phyloP scores from a whole-genome alignment of 2,797 vertebrate species.

The Allobates femoralis region DNA sequence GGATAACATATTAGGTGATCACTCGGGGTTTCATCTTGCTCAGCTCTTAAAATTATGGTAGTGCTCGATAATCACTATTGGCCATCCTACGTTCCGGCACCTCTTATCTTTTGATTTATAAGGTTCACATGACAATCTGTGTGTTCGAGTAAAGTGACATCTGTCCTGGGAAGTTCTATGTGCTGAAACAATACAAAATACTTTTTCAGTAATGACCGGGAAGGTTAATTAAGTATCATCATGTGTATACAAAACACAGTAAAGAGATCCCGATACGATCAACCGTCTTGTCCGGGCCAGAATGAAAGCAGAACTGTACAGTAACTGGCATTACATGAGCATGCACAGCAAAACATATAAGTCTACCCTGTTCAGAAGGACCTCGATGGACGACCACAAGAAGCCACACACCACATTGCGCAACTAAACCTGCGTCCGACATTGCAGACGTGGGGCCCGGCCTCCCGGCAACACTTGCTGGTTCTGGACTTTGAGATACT shows the following conservation, averaged over 20 bases:
- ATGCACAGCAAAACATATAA: neutral
- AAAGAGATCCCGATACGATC: neutral
- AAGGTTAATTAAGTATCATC: neutral
- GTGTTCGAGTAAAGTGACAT: neutral
- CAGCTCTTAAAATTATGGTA: no score
- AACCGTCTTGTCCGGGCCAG: neutral
- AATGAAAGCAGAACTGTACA: neutral
- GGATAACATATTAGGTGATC: no score
- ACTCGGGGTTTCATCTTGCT: no score
- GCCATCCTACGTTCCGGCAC: neutral
- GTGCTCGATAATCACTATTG: no score
- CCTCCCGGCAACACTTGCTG: neutral
- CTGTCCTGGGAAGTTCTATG: neutral
- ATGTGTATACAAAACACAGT: constrained; percentile 2
- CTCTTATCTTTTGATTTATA: neutral
- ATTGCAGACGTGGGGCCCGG: neutral
- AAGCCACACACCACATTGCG: neutral
- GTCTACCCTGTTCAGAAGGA: neutral
- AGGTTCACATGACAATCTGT: no score
- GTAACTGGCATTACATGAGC: neutral
- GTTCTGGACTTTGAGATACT: constrained; percentile 36
- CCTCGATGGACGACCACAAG: neutral
- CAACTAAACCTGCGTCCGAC: neutral
- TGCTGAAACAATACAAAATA: no score
- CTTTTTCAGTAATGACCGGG: neutral